Conservation (phyloP, 2,113 vertebrate genomes). For the Loxodonta africana region DNA sequence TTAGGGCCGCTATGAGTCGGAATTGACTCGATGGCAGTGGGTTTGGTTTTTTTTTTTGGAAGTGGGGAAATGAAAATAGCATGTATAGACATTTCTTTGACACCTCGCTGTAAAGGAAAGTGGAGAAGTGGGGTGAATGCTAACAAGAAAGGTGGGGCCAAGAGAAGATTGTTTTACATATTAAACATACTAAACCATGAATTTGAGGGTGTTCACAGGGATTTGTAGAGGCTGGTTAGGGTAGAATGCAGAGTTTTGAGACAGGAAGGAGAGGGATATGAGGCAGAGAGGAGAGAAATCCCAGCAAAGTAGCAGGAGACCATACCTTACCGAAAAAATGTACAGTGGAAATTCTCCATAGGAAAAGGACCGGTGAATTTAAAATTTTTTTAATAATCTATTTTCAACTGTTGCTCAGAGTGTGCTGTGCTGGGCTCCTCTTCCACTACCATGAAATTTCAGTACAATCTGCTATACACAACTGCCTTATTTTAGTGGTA, state of each 20-base stretch:
- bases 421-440: background rate
- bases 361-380: background rate
- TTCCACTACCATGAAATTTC: background rate
- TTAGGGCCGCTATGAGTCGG: no score
- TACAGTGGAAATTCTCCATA: background rate
- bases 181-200: background rate
- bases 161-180: background rate
- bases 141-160: background rate
- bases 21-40: no score
- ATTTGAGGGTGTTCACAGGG: background rate
- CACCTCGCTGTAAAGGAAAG: background rate
- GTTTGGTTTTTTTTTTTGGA: no score
- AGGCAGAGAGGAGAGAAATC: background rate
- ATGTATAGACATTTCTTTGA: background rate
- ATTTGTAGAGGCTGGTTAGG: background rate
- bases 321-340: background rate
- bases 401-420: background rate
- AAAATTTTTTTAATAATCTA: background rate
- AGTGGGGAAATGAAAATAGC: background rate
- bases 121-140: background rate
- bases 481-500: no score
- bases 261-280: no score
- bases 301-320: background rate
- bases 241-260: background rate
- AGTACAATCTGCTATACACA: background rate